Evolutionary conservation across 2,797 vertebrate species (phyloP).

Genomic region (Micromesistius poutassou): DNA sequence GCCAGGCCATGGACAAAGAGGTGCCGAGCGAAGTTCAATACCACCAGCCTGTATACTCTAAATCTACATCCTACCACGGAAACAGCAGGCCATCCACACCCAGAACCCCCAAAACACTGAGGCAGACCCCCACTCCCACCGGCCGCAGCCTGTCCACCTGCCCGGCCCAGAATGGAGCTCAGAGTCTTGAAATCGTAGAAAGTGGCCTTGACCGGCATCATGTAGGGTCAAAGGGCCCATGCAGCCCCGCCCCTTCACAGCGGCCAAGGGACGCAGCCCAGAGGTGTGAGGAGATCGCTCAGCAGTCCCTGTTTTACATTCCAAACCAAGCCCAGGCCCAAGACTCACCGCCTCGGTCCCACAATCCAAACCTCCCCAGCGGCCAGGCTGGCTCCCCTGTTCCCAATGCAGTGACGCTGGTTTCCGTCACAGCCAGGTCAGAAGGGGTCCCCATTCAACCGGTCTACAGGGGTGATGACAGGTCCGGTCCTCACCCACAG

Average conservation of each 20-base stretch:
- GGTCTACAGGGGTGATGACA: constrained; percentile 38
- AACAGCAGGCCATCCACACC: constrained; percentile 73
- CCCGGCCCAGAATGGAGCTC: constrained; percentile 4
- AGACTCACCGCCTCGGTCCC: constrained; percentile 5
- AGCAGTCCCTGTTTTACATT: constrained; percentile 21
- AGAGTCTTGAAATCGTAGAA: constrained; percentile 14
- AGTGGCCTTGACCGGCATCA: background rate
- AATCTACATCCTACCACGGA: constrained; percentile 70
- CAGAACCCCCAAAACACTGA: constrained; percentile 50
- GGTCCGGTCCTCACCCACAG: constrained; percentile 29
- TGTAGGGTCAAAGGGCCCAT: background rate
- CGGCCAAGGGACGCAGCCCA: constrained; percentile 7
- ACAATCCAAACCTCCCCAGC: constrained; percentile 17
- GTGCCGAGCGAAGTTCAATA: constrained; percentile 80
- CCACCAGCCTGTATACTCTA: constrained; percentile 87
- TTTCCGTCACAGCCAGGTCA: constrained; percentile 43
- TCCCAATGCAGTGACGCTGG: constrained; percentile 32
- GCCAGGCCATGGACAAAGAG: constrained; percentile 82
- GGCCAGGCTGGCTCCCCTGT: constrained; percentile 12
- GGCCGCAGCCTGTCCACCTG: background rate
- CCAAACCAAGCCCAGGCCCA: constrained; percentile 21
- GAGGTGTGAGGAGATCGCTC: constrained; percentile 17
- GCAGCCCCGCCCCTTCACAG: constrained; percentile 35
- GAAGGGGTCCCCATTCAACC: constrained; percentile 40
- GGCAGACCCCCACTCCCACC: constrained; percentile 46